Conservation (phyloP, 2,888 invertebrate genomes). For the Chouioia cunea region DNA sequence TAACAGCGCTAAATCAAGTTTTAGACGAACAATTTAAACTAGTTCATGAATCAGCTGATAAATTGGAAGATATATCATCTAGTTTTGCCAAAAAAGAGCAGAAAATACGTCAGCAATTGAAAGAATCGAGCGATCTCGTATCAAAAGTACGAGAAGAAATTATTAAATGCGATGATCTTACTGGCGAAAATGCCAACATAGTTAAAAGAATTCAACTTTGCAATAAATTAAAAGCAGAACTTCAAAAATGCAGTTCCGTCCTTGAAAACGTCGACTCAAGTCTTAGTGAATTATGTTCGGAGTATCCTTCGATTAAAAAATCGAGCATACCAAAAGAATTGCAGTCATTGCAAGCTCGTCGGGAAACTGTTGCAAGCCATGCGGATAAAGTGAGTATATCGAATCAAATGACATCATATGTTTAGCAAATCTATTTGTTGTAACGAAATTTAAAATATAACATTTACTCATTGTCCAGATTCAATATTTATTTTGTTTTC, state of each 20-base stretch:
- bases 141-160: slow-evolving; percentile 84
- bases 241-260: slow-evolving; percentile 77
- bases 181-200: slow-evolving; percentile 88
- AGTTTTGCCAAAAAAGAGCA: slow-evolving; percentile 82
- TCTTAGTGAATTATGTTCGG: slow-evolving; percentile 78
- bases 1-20: slow-evolving; percentile 76
- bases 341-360: slow-evolving; percentile 85
- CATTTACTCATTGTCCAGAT: no score
- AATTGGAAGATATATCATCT: slow-evolving; percentile 80
- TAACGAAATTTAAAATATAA: no score
- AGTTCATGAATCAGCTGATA: slow-evolving; percentile 79
- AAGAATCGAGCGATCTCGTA: slow-evolving; percentile 78
- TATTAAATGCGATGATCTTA: slow-evolving; percentile 90
- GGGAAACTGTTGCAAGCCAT: slow-evolving; percentile 82
- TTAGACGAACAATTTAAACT: slow-evolving; percentile 83
- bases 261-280: slow-evolving; percentile 79
- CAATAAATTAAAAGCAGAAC: slow-evolving; percentile 78
- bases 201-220: slow-evolving; percentile 83
- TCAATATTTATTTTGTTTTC: no score
- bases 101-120: slow-evolving; percentile 79
- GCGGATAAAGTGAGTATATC: slow-evolving; percentile 77
- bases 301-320: slow-evolving; percentile 84
- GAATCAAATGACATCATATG: no score
- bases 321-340: slow-evolving; percentile 86
- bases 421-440: no score